Evolutionary conservation across 2,797 vertebrate species (phyloP).

Genomic region (Phyllotis vaccarum): DNA sequence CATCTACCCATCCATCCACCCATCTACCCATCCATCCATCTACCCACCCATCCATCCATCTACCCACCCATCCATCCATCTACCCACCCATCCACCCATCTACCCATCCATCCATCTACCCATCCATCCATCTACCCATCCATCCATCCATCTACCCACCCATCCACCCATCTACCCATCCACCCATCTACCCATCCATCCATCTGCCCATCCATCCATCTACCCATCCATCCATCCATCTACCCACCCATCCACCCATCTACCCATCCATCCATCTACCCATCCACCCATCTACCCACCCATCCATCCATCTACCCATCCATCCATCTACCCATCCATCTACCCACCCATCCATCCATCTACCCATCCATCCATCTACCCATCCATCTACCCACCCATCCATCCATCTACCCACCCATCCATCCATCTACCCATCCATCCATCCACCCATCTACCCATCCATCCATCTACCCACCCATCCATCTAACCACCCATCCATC

Average conservation of each 20-base stretch:
- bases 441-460: neutral
- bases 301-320: neutral
- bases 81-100: neutral
- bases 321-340: neutral
- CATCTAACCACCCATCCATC: neutral
- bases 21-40: neutral
- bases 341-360: neutral
- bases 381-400: neutral
- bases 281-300: neutral
- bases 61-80: neutral
- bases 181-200: neutral
- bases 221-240: neutral
- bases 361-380: neutral
- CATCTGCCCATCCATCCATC: no score
- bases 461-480: neutral
- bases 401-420: neutral
- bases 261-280: neutral
- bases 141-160: no score
- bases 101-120: neutral
- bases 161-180: no score
- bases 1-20: neutral
- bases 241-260: neutral
- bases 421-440: neutral
- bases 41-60: no score
- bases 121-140: neutral